Evolutionary conservation across 1,140 invertebrate genomes (phyloP).

Genomic region (Tachypleus tridentatus): DNA sequence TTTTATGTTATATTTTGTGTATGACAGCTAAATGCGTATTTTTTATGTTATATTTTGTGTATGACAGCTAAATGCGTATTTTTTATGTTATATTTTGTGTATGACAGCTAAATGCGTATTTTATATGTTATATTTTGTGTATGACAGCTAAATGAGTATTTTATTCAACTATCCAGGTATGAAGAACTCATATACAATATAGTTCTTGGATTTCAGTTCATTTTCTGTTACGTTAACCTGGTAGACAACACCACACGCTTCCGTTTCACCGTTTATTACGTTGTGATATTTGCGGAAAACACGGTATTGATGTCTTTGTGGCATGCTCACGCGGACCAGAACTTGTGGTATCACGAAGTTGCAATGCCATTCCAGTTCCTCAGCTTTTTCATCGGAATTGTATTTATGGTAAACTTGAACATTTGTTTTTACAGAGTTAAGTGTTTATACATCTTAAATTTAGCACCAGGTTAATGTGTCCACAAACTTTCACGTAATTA

Average conservation of each 20-base stretch:
- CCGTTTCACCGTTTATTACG: constrained; percentile 22
- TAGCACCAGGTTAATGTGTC: too few species aligned
- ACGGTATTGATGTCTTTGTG: constrained; percentile 21
- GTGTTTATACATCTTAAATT: too few species aligned
- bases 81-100: too few species aligned
- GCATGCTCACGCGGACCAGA: constrained; percentile 10
- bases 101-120: too few species aligned
- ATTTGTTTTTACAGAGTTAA: too few species aligned
- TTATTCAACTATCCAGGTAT: constrained; percentile 11
- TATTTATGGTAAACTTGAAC: constrained; percentile 22
- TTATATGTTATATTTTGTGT: too few species aligned
- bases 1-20: too few species aligned
- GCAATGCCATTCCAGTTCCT: constrained; percentile 21
- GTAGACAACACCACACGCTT: constrained; percentile 24
- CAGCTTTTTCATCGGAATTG: constrained; percentile 21
- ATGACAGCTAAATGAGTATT: background rate
- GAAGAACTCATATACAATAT: constrained; percentile 19
- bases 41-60: too few species aligned
- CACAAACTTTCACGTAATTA: too few species aligned
- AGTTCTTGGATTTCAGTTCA: constrained; percentile 21
- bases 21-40: background rate
- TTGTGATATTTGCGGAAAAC: constrained; percentile 24
- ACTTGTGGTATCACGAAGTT: constrained; percentile 15
- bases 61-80: too few species aligned
- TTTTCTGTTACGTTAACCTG: constrained; percentile 28